Conservation (phyloP, 2,113 vertebrate genomes). For the Leiothrix lutea region DNA sequence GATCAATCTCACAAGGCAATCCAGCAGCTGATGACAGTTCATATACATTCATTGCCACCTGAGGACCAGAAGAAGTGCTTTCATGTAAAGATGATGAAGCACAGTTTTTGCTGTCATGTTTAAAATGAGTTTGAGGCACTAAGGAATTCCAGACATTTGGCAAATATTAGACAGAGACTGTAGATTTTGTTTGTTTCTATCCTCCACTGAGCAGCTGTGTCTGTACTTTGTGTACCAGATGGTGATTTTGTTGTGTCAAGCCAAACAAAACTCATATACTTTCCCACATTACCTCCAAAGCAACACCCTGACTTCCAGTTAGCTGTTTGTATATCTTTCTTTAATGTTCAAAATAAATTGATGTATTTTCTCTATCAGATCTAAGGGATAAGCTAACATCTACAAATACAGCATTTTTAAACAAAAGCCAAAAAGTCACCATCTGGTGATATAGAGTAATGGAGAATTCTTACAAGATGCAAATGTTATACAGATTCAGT, state of each 20-base stretch:
- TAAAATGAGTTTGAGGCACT: background rate
- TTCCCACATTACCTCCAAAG: background rate
- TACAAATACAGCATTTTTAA: background rate
- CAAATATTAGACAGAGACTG: background rate
- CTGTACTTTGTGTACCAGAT: background rate
- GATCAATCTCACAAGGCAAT: constrained; percentile 95
- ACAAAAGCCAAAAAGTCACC: background rate
- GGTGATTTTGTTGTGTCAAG: background rate
- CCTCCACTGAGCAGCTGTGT: background rate
- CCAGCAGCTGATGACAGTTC: constrained; percentile 97
- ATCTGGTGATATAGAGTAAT: background rate
- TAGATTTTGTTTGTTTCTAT: background rate
- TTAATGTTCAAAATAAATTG: background rate
- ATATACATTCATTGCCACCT: constrained; percentile 99
- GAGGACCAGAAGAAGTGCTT: background rate
- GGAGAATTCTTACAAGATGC: background rate
- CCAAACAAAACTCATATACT: background rate
- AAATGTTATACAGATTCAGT: background rate
- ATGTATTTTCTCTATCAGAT: background rate
- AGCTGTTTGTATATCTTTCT: background rate
- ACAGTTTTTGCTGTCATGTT: background rate
- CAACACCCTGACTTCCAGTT: background rate
- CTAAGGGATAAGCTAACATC: background rate
- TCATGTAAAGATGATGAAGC: background rate
- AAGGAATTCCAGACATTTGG: background rate